phyloP scores from a whole-genome alignment of 1,140 invertebrate species.

The Halictus rubicundus region DNA sequence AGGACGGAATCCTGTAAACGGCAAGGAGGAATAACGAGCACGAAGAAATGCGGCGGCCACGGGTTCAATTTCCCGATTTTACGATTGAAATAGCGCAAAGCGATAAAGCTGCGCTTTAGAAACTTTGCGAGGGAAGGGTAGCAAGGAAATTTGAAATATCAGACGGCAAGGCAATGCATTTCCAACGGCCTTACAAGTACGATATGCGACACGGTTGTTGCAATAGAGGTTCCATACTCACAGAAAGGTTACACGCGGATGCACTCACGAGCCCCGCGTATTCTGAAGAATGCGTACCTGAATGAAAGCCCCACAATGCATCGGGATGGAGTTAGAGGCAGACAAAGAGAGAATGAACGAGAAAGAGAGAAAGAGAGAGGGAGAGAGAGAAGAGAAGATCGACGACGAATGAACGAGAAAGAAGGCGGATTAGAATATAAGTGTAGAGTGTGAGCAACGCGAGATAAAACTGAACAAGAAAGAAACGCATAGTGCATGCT shows the following conservation, averaged over 20 bases:
- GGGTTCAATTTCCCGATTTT: neutral
- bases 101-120: neutral
- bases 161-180: slow-evolving; percentile 41
- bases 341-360: neutral
- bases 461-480: neutral
- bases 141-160: slow-evolving; percentile 54
- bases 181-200: slow-evolving; percentile 59
- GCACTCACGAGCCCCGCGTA: slow-evolving; percentile 52
- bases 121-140: neutral
- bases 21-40: neutral
- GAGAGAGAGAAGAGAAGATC: slow-evolving; percentile 3
- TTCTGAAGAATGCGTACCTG: slow-evolving; percentile 55
- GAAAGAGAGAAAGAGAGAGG: neutral
- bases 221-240: slow-evolving; percentile 54
- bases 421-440: slow-evolving; percentile 14
- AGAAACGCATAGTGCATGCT: neutral
- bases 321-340: neutral
- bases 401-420: neutral
- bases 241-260: slow-evolving; percentile 64
- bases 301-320: slow-evolving; percentile 53
- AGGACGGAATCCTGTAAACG: neutral
- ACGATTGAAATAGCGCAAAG: neutral
- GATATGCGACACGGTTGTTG: slow-evolving; percentile 49
- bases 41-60: neutral
- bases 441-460: neutral